Percentiles rank a stretch among this genome's conserved stretches.
Conservation (phyloP, 1,140 invertebrate genomes). For the Acromyrmex heyeri region DNA sequence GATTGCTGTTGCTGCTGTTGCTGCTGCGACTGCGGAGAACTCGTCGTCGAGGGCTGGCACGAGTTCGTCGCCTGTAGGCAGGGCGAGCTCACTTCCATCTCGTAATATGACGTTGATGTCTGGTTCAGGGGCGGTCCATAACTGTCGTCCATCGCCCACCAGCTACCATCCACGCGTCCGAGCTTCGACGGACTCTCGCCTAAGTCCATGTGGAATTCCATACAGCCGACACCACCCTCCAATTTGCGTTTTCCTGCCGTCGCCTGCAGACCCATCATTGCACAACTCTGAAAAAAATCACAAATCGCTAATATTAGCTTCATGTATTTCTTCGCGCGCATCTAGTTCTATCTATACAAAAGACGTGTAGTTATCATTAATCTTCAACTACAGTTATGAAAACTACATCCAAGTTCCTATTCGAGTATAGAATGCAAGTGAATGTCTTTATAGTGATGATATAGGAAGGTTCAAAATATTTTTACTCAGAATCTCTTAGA, state of each 20-base stretch:
- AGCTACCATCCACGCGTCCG: slow-evolving; percentile 84
- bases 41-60: slow-evolving; percentile 73
- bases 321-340: neutral
- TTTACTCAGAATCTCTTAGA: too few species aligned
- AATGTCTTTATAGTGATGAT: too few species aligned
- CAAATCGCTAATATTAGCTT: neutral
- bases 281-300: slow-evolving; percentile 89
- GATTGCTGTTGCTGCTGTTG: slow-evolving; percentile 61
- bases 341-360: neutral
- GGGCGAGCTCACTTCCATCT: slow-evolving; percentile 81
- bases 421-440: too few species aligned
- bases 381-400: neutral
- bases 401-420: too few species aligned
- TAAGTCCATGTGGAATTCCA: slow-evolving; percentile 86
- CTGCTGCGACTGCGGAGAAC: slow-evolving; percentile 68
- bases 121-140: slow-evolving; percentile 79
- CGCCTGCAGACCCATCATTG: slow-evolving; percentile 92
- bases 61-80: slow-evolving; percentile 78
- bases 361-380: neutral
- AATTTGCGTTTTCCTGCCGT: slow-evolving; percentile 91
- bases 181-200: slow-evolving; percentile 85
- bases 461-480: too few species aligned
- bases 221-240: slow-evolving; percentile 86
- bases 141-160: slow-evolving; percentile 85
- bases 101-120: slow-evolving; percentile 78